Base-by-base conservation (phyloP, 2,888 invertebrate genomes). In the Synanthedon tipuliformis region DNA sequence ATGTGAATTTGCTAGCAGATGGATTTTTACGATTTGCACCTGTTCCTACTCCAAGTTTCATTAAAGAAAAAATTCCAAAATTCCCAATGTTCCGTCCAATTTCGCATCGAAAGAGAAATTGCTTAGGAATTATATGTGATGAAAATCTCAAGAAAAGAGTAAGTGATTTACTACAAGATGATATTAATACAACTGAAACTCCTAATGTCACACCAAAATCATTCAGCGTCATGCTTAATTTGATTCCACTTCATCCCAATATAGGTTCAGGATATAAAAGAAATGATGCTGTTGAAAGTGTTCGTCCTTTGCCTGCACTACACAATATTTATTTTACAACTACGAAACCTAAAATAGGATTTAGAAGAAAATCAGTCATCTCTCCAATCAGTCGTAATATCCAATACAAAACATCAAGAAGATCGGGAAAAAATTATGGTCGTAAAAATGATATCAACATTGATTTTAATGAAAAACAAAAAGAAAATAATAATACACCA, bases 1-100 rank as follows among this genome's bases (percentile, higher is more conserved):
- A 94, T 54, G 89, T 94, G 0, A 94, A 94, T 76, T 78, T 93
- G 48, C 66, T 94, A 59, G 93, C 93, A 3, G 89, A 92, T 53
- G 71, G 72, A 18, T 74, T 72, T 54, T 58, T 77, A 5, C 69
- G 77, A 57, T 84, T 85, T 62, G 69, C 79, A n/a, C 81, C 82
- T 10, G 54, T 63, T 23, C 55, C 64, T 10, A 63, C 62, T 15
- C 57, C 66, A 8, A 68, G 61, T 53, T 53, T 66, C 48, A 51
- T 57, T 18, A 64, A 60, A 53, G 64, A 65, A 51, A 68, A 53
- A 45, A 54, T 59, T 16, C 54, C 60, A 18, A 70, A 59, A 56
- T 59, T 70, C 53, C 68, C 80, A 27, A 74, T 76, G 69, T 76
- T 79, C 53, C 74, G 66, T 57, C 74, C 72, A 52, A 73, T 75